Evolutionary conservation across 37 sponge, comb jelly and placozoan genomes (phyloP).

Genomic region (Spongilla lacustris): DNA sequence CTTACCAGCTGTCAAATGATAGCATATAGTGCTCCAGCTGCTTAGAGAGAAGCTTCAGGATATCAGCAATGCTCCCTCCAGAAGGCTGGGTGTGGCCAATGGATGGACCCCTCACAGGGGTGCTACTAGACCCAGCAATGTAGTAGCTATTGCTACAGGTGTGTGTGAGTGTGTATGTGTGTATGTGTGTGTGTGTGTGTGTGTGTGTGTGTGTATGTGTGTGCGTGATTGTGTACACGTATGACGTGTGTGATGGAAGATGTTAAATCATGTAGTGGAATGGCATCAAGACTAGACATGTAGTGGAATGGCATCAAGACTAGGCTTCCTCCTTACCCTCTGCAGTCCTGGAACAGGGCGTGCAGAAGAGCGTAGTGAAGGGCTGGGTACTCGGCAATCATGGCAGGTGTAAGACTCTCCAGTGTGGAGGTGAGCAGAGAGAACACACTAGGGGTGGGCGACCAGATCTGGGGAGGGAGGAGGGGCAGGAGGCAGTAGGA

Average conservation of each 20-base stretch:
- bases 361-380: constrained; percentile 80
- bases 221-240: neutral
- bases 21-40: constrained; percentile 68
- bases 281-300: neutral
- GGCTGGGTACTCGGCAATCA: constrained; percentile 74
- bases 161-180: constrained; percentile 8
- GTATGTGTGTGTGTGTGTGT: neutral
- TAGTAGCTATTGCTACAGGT: constrained; percentile 52
- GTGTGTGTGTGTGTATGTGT: neutral
- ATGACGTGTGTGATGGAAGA: neutral
- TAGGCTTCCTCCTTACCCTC: constrained; percentile 41
- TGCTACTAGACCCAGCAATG: constrained; percentile 11
- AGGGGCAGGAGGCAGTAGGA: neutral
- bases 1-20: constrained; percentile 73
- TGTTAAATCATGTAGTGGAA: neutral
- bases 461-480: constrained; percentile 67
- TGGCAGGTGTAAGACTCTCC: constrained; percentile 32
- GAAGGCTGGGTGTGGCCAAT: constrained; percentile 6
- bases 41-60: constrained; percentile 63
- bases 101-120: constrained; percentile 23
- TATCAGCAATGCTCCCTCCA: constrained; percentile 41
- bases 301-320: neutral
- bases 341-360: constrained; percentile 74
- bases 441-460: constrained; percentile 74
- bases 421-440: constrained; percentile 50